Base-by-base conservation (phyloP, 2,113 vertebrate genomes). In the Phylloscopus trochiloides region DNA sequence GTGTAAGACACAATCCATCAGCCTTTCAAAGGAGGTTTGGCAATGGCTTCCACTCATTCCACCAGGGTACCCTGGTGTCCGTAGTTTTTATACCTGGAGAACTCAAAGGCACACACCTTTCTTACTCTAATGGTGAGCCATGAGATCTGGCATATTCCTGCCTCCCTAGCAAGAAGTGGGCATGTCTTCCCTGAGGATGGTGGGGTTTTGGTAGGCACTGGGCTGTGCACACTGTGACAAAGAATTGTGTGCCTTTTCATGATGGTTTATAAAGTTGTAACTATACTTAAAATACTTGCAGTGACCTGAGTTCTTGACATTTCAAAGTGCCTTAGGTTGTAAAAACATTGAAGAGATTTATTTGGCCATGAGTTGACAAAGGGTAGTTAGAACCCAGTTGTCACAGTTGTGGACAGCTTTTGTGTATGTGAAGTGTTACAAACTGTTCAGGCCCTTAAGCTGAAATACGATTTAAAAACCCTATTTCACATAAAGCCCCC, bases 91-190 rank as follows among this genome's bases (percentile, higher is more conserved):
- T 17, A 18, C 14, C 22, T 45, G 25, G 12, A 45, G 61, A 71
- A 14, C 29, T 29, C 51, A 26, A 82, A 94, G 17, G 9, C 34
- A 62, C 38, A 11, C 0, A 0, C 25, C 29, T 71, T 74, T 25
- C 34, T 38, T 38, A 9, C 13, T 62, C 24, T 0, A 0, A 16
- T 31, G 24, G 24, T 18, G 31, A 77, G 50, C 68, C 11, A 0
- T 26, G 61, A 71, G 14, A 9, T 40, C 28, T 52, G 78, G 70
- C 43, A 6, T 58, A 9, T 66, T 85, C 61, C 61, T 50, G 26
- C 28, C 43, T 24, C 54, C 31, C 26, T 18, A 34, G 25, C n/a
- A 59, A 61, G 24, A 54, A 63, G 28, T 22, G 24, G 26, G n/a
- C 31, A 22, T 9, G 9, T 48, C 36, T 62, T 24, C 18, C 42